Conservation (phyloP, 2,797 vertebrate genomes). For the Syndactyla subalaris region DNA sequence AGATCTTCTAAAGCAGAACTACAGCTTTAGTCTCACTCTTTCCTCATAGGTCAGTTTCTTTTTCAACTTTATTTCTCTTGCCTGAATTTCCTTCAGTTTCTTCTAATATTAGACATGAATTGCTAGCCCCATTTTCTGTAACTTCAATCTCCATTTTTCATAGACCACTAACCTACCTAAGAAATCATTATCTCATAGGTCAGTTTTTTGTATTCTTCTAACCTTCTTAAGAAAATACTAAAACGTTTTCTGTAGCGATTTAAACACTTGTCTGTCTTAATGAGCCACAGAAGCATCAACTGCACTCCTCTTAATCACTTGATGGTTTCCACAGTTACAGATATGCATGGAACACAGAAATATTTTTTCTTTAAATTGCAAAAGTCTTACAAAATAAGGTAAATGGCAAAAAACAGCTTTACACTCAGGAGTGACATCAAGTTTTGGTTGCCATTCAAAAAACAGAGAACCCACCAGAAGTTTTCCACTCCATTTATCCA, state of each 20-base stretch:
- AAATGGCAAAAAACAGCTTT: not conserved
- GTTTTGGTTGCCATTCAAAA: not conserved
- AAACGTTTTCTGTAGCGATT: not conserved
- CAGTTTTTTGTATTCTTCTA: not conserved
- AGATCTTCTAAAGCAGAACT: not conserved
- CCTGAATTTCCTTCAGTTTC: not conserved
- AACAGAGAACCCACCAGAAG: not conserved
- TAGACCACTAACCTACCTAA: not conserved
- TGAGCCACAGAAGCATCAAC: not conserved
- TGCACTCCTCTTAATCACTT: not conserved
- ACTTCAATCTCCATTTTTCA: not conserved
- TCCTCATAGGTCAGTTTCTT: not conserved
- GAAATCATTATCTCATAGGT: not conserved
- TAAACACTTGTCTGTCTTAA: not conserved
- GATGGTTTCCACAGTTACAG: not conserved
- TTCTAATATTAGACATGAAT: not conserved
- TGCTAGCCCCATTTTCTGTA: not conserved
- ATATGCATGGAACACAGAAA: not conserved
- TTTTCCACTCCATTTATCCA: not conserved
- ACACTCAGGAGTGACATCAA: not conserved
- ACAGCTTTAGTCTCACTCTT: not conserved
- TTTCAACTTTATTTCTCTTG: not conserved
- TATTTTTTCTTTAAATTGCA: not conserved
- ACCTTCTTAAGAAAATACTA: not conserved
- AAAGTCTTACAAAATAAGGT: not conserved